phyloP scores from a whole-genome alignment of 2,888 invertebrate species.

The Bimastos eiseni region DNA sequence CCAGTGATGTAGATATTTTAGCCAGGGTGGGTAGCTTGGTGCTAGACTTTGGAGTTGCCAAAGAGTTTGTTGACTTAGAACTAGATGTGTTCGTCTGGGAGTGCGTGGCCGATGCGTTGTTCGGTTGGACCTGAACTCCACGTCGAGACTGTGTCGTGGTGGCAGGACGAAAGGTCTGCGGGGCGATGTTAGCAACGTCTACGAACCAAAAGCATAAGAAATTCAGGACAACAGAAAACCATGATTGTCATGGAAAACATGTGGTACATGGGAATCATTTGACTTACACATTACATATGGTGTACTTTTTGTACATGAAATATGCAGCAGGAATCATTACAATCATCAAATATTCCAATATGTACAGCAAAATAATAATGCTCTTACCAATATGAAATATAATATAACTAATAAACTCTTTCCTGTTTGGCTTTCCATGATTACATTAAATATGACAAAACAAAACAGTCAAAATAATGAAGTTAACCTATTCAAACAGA shows the following conservation, averaged over 20 bases:
- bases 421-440: background rate
- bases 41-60: background rate
- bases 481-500: background rate
- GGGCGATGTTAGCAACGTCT: slow-evolving; percentile 42
- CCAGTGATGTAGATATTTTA: background rate
- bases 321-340: background rate
- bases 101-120: slow-evolving; percentile 7
- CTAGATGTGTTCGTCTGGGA: slow-evolving; percentile 14
- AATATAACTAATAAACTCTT: background rate
- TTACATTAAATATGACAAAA: background rate
- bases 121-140: slow-evolving; percentile 9
- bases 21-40: background rate
- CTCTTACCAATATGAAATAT: background rate
- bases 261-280: background rate
- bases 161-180: slow-evolving; percentile 33
- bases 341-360: background rate
- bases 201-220: background rate
- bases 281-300: background rate
- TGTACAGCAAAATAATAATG: background rate
- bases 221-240: background rate
- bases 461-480: background rate
- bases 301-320: background rate
- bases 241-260: background rate
- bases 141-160: slow-evolving; percentile 21
- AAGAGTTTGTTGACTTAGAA: slow-evolving; percentile 23